Evolutionary conservation across 2,888 invertebrate genomes (phyloP).

Genomic region (Steinernema hermaphroditum): DNA sequence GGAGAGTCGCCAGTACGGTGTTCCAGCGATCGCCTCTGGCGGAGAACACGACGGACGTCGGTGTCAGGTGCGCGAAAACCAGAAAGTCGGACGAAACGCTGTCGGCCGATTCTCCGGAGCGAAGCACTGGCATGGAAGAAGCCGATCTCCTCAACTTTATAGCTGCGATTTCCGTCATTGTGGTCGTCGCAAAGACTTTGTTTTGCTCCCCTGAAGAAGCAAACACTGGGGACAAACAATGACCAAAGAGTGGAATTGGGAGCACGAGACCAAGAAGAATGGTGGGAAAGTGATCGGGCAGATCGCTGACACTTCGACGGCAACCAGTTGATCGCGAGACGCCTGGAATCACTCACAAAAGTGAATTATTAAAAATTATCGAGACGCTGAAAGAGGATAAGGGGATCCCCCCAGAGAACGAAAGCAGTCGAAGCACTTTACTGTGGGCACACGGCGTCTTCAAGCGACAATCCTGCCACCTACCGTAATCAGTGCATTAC

Average conservation of each 20-base stretch:
- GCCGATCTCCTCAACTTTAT: background rate
- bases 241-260: background rate
- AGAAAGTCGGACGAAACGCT: background rate
- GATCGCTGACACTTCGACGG: too few relatives aligned
- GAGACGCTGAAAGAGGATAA: too few relatives aligned
- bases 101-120: background rate
- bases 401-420: too few relatives aligned
- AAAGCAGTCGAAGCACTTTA: too few relatives aligned
- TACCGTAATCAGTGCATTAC: too few relatives aligned
- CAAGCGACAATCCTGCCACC: too few relatives aligned
- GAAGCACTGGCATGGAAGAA: background rate
- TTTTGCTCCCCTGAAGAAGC: background rate
- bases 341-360: too few relatives aligned
- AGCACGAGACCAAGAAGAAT: too few relatives aligned
- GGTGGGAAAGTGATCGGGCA: too few relatives aligned
- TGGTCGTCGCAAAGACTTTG: conserved; percentile 5
- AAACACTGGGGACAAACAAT: conserved; percentile 25
- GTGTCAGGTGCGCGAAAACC: conserved; percentile 7
- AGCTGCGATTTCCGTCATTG: conserved; percentile 15
- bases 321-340: too few relatives aligned
- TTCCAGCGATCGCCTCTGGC: conserved; percentile 1
- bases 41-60: background rate
- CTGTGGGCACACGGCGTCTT: too few relatives aligned
- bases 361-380: too few relatives aligned
- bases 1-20: background rate